These are phyloP conservation scores for Neria commutata DNA, from an alignment of 2,888 invertebrate genomes.

Conservation along the genomic window DNA sequence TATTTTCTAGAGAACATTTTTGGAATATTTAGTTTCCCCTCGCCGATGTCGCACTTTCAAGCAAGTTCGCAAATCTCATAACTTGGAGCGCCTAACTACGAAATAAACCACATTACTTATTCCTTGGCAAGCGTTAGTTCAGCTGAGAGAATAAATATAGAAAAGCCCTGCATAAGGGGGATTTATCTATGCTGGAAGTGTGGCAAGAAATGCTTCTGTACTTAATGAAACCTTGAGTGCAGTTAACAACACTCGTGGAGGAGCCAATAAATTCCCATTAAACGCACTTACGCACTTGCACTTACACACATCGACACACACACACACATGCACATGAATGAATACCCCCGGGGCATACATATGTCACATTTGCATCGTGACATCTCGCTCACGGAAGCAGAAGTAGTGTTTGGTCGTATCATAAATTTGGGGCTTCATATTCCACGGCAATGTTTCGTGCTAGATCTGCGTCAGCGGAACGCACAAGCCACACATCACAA, in stretches of 20 bases:
- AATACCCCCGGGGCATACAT: too few species aligned
- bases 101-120: too few species aligned
- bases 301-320: background rate
- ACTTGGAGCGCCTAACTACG: too few species aligned
- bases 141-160: too few species aligned
- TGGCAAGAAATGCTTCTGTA: too few species aligned
- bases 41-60: too few species aligned
- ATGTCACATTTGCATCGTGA: conserved; percentile 20
- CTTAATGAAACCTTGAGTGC: conserved; percentile 34
- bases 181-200: too few species aligned
- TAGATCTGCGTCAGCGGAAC: background rate
- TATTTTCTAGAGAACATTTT: too few species aligned
- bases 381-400: background rate
- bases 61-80: too few species aligned
- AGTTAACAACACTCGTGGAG: conserved; percentile 29
- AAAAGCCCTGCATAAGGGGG: too few species aligned
- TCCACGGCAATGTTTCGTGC: background rate
- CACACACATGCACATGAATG: background rate
- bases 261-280: conserved; percentile 30
- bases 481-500: conserved; percentile 40
- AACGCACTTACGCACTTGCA: background rate
- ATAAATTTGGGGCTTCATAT: background rate
- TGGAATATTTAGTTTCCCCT: too few species aligned
- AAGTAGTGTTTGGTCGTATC: background rate
- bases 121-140: too few species aligned